A percentile compares a stretch with the other conserved stretches of the same genome.
phyloP scores from a whole-genome alignment of 1,140 invertebrate species.

The Copidosoma floridanum region DNA sequence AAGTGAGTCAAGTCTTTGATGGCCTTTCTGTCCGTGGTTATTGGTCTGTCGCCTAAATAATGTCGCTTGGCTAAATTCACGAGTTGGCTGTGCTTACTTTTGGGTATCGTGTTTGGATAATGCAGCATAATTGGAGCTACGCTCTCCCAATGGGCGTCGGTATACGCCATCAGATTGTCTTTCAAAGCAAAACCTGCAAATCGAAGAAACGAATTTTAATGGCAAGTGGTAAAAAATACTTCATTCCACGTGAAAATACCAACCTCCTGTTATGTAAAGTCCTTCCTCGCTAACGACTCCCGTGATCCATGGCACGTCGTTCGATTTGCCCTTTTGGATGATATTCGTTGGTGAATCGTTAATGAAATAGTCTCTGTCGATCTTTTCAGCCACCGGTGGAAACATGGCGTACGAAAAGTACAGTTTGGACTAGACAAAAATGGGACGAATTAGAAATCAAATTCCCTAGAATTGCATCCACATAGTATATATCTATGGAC shows the following conservation, averaged over 20 bases:
- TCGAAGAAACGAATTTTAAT: background rate
- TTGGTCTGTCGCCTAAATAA: background rate
- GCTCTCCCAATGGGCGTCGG: background rate
- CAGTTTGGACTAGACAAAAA: background rate
- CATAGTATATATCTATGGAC: background rate
- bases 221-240: background rate
- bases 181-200: background rate
- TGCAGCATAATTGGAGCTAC: background rate
- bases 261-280: conserved; percentile 57
- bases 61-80: background rate
- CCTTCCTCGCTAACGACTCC: conserved; percentile 57
- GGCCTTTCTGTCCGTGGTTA: background rate
- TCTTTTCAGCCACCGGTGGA: conserved; percentile 56
- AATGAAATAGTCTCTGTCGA: conserved; percentile 52
- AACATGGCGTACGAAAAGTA: conserved; percentile 37
- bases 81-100: background rate
- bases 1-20: conserved; percentile 51
- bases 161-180: background rate
- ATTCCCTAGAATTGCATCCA: background rate
- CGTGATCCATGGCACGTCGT: conserved; percentile 57
- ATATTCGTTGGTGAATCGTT: conserved; percentile 55
- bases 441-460: too few species aligned
- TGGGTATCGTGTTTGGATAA: background rate
- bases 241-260: background rate
- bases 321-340: conserved; percentile 46